Base-by-base conservation (phyloP, 2,888 invertebrate genomes). In the Mythimna ferrago region DNA sequence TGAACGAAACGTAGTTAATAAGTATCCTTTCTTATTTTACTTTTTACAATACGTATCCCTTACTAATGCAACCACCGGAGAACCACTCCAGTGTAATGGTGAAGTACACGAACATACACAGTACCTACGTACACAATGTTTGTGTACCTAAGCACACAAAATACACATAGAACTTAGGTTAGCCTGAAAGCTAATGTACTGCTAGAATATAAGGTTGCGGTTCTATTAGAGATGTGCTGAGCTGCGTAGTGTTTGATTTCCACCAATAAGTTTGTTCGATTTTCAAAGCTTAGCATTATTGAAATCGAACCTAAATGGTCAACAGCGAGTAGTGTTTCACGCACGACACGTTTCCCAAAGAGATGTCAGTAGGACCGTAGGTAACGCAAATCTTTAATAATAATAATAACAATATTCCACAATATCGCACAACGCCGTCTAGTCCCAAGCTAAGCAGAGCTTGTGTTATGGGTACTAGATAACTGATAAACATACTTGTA, bases 141-240 rank as follows among this genome's bases (percentile, higher is more conserved):
- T 83, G 63, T 83, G 66, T 81, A 71, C 66, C 66, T 21, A 2
- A 53, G 57, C 62, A 77, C 69, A 82, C 68, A 61, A 2, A 53
- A 54, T 62, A 77, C 69, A 82, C 68, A 64, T 11, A 53, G 11
- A 75, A 84, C 75, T 71, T 69, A 76, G 63, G 61, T 66, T 60
- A 32, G 74, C 66, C 75, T 73, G 65, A 71, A 66, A 83, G 67
- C 82, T 82, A 72, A 82, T 79, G 76, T 76, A 72, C 70, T 58
- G 56, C 64, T 54, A 68, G 51, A 19, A 44, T 44, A 44, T 44
- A 53, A n/a, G n/a, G 51, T n/a, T n/a, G 51, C n/a, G 51, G 19
- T n/a, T n/a, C 9, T n/a, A 53, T 1, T 53, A n/a, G 51, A 53
- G 51, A n/a, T 53, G 51, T 3, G 51, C 51, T 19, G 7, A 53